Base-by-base conservation (phyloP, 2,888 invertebrate species). In the Taphrorychus bicolor region DNA sequence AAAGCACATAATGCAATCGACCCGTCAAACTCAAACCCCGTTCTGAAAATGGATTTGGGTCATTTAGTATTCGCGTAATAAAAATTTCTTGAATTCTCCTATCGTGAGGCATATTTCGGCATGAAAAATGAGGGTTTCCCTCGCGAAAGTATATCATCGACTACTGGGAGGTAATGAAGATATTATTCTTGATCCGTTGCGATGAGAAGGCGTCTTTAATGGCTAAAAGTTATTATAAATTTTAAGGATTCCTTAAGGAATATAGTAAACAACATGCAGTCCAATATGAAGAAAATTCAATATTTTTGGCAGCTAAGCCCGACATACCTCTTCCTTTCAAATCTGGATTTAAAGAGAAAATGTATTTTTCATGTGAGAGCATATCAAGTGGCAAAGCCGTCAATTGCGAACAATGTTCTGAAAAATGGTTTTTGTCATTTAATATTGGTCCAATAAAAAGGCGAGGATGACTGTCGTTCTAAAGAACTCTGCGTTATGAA, bases 21-120 rank as follows among this genome's bases (percentile, higher is more conserved):
- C 49, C 58, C 48, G 40, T 41, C 56, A 62, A 54, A 61, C 51
- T 14, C 21, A 40, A 59, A 48, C 52, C 58, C 54, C 42, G 52
- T 59, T 54, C 54, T 32, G 45, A 59, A 66, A 59, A 54, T 59
- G 53, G 56, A 66, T 66, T 66, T 59, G 22, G 21, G 59, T 66
- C 66, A 48, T 66, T 66, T 54, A 66, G 40, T 59, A 66, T 54
- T 59, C 66, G 11, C 41, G 17, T 53, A 54, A 66, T 66, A 66
- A 59, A 66, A 66, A 60, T 60, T 32, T 41, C 56, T 48, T 22
- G 51, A 58, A 24, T 49, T 23, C 41, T 52, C 24, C 58, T 19
- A 56, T 54, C 32, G 48, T 56, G 11, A 17, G 49, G 48, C 58
- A 64, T 64, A 64, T 64, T 64, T 64, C 16, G 52, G 40, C 17